A percentile compares a stretch with the other conserved stretches of the same genome.
These are phyloP conservation scores for Kryptolebias marmoratus DNA, from an alignment of 2,113 vertebrate species.

Conservation along the genomic window DNA sequence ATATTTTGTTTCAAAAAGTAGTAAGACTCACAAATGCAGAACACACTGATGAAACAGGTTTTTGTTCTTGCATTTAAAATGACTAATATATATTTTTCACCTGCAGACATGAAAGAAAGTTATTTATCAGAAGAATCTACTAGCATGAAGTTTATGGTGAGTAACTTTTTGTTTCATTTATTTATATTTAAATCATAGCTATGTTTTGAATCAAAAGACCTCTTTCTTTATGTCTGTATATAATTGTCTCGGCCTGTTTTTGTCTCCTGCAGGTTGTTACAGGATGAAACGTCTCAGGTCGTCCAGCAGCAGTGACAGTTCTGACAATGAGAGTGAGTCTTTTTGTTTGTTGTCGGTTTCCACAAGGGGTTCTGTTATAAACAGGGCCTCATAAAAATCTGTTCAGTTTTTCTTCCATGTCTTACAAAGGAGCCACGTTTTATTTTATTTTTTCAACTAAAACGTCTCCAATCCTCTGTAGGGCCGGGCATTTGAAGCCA, in stretches of 20 bases:
- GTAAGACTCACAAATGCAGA: too few relatives aligned
- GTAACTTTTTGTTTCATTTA: slow-evolving; percentile 1
- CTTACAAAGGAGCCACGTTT: too few relatives aligned
- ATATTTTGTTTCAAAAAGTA: background rate
- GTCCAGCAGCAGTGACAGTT: slow-evolving; percentile 97
- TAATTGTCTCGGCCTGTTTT: background rate
- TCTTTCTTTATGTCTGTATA: background rate
- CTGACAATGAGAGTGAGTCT: slow-evolving; percentile 96
- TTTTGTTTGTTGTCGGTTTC: too few relatives aligned
- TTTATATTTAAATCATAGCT: background rate
- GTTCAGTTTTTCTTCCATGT: too few relatives aligned
- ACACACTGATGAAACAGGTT: background rate
- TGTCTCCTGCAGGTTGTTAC: slow-evolving; percentile 84
- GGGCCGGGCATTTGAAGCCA: too few relatives aligned
- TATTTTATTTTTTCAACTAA: too few relatives aligned
- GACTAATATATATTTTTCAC: background rate
- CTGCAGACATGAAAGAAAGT: slow-evolving; percentile 59
- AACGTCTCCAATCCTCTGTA: too few relatives aligned
- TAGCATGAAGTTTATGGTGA: slow-evolving; percentile 80
- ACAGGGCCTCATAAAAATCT: too few relatives aligned
- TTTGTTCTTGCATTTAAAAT: background rate
- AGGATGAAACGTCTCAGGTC: slow-evolving; percentile 97
- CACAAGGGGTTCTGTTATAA: too few relatives aligned
- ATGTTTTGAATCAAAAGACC: background rate
- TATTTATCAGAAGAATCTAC: slow-evolving; percentile 45